Conservation (phyloP, 2,113 vertebrate genomes). For the Cryptomyrus ogoouensis region DNA sequence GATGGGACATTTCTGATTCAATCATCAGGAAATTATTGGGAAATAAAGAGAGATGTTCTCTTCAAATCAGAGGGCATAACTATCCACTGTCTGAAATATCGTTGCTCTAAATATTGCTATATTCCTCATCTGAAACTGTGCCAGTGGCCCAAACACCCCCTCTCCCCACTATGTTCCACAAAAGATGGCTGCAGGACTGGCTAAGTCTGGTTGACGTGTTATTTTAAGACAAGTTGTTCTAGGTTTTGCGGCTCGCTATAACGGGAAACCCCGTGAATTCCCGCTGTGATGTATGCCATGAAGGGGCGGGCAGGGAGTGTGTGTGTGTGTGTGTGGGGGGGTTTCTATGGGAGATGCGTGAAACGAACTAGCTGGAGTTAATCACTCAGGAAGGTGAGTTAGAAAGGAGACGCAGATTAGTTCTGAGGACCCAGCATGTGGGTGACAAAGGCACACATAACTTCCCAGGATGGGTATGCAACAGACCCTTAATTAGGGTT, state of each 20-base stretch:
- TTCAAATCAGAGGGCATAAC: background rate
- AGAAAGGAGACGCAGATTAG: background rate
- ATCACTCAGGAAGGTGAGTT: background rate
- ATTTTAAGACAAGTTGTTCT: background rate
- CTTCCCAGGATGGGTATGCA: background rate
- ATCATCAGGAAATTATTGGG: slow-evolving; percentile 12
- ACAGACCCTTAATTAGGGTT: slow-evolving; percentile 26
- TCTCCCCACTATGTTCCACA: background rate
- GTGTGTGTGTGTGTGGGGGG: background rate
- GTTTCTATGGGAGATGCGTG: background rate
- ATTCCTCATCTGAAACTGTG: background rate
- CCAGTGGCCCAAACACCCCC: background rate
- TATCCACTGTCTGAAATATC: background rate
- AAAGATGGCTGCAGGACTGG: background rate
- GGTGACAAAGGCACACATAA: background rate
- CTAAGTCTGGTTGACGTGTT: background rate
- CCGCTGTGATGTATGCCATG: background rate
- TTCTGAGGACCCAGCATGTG: slow-evolving; percentile 12
- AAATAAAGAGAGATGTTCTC: background rate
- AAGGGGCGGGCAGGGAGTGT: background rate
- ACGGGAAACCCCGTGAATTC: background rate
- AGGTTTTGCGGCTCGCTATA: background rate
- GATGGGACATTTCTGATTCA: slow-evolving; percentile 17
- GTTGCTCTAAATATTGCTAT: background rate
- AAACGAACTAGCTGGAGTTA: background rate